A percentile compares a stretch with the other conserved stretches of the same genome.
These are phyloP conservation scores for Astropecten irregularis DNA, from an alignment of 53 echinoderm and acorn worm species.

Conservation along the genomic window DNA sequence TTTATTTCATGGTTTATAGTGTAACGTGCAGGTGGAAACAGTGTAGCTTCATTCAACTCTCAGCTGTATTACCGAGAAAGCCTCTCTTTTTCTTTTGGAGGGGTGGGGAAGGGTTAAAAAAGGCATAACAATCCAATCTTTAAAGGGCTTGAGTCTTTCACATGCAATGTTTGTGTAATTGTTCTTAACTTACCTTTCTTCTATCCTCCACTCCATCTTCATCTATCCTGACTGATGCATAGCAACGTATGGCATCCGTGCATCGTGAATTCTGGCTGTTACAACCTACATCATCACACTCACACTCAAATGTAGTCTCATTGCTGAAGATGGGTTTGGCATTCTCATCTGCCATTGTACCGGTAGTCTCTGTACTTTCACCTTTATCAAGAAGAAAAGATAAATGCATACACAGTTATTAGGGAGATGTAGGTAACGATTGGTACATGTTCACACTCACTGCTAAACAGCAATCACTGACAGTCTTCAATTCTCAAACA, in stretches of 20 bases:
- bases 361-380: slow-evolving; percentile 37
- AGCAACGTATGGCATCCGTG: slow-evolving; percentile 60
- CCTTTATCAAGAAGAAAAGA: not conserved
- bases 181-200: slow-evolving; percentile 57
- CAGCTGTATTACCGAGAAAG: too few species aligned
- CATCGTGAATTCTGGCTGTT: slow-evolving; percentile 54
- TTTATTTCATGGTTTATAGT: too few species aligned
- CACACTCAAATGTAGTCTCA: slow-evolving; percentile 59
- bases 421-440: not conserved
- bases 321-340: slow-evolving; percentile 36
- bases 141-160: too few species aligned
- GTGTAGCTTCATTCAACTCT: too few species aligned
- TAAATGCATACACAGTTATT: not conserved
- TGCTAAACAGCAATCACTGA: too few species aligned
- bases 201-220: slow-evolving; percentile 57
- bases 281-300: slow-evolving; percentile 64
- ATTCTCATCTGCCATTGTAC: slow-evolving; percentile 44
- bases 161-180: too few species aligned
- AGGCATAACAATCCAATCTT: too few species aligned
- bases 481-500: too few species aligned
- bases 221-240: slow-evolving; percentile 59
- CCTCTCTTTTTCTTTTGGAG: too few species aligned
- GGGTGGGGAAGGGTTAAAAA: too few species aligned
- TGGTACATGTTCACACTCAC: too few species aligned
- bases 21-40: too few species aligned